Conservation (phyloP, 2,797 vertebrate species). For the Liparis tanakae region DNA sequence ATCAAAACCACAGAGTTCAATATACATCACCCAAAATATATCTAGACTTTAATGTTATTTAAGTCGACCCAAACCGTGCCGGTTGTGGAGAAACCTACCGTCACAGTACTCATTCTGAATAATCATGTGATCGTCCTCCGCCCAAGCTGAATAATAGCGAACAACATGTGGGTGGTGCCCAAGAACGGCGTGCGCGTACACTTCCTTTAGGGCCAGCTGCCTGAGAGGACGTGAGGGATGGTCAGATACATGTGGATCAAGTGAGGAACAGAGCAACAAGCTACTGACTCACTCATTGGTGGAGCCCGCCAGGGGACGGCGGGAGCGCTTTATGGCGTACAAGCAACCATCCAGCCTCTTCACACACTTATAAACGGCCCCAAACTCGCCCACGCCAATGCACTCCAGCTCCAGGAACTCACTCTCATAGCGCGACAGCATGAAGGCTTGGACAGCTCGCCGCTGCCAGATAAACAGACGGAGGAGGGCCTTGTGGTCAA, state of each 20-base stretch:
- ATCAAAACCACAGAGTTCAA: not conserved
- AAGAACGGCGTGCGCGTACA: slow-evolving; percentile 97
- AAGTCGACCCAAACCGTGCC: accelerated
- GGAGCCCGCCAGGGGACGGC: slow-evolving; percentile 88
- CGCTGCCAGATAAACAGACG: slow-evolving; percentile 83
- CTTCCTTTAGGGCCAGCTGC: slow-evolving; percentile 91
- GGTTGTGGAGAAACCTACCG: slow-evolving; percentile 78
- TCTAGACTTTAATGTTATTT: not conserved
- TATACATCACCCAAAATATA: not conserved
- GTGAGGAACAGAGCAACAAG: not conserved
- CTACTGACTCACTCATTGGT: slow-evolving; percentile 91
- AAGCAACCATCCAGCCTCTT: slow-evolving; percentile 97
- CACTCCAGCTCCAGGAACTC: slow-evolving; percentile 95
- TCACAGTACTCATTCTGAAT: slow-evolving; percentile 99
- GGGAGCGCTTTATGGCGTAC: slow-evolving; percentile 95
- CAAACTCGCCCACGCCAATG: slow-evolving; percentile 94
- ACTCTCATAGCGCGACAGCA: slow-evolving; percentile 94
- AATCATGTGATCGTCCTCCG: slow-evolving; percentile 94
- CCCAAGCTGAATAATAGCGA: slow-evolving; percentile 97
- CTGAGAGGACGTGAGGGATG: slow-evolving; percentile 66
- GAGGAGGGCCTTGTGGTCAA: slow-evolving; percentile 53
- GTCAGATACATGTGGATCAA: not conserved
- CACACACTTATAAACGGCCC: slow-evolving; percentile 94
- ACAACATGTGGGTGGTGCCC: slow-evolving; percentile 97
- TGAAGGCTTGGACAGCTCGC: slow-evolving; percentile 86